A percentile compares a stretch with the other conserved stretches of the same genome.
Evolutionary conservation across 2,888 invertebrate genomes (phyloP).

Genomic region (Oegoconia quadripuncta): DNA sequence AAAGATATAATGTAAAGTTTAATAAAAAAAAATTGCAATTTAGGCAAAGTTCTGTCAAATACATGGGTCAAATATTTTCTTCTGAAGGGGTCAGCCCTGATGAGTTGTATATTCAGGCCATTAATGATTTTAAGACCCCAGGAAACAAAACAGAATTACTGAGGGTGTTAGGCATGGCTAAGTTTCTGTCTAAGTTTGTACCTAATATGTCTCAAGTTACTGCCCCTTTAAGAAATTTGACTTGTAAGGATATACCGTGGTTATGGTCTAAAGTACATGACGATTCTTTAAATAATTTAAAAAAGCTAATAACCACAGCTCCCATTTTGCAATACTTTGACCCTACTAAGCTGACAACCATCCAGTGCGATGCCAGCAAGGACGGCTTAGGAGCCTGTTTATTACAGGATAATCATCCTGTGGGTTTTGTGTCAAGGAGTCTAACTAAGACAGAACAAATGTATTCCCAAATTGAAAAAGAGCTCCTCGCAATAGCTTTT

Average conservation of each 20-base stretch:
- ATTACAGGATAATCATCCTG: neutral
- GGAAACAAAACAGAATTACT: neutral
- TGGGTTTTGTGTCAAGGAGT: neutral
- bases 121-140: neutral
- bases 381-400: neutral
- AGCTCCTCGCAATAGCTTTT: neutral
- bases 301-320: neutral
- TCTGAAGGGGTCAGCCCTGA: neutral
- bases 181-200: neutral
- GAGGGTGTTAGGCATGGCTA: neutral
- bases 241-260: neutral
- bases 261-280: neutral
- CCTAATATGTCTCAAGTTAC: neutral
- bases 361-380: neutral
- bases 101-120: neutral
- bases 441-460: neutral
- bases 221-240: neutral
- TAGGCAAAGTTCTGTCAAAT: neutral
- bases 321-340: neutral
- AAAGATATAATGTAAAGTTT: constrained; percentile 1
- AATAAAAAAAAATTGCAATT: neutral
- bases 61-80: neutral
- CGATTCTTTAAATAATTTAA: neutral
- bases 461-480: neutral
- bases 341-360: neutral